A percentile compares a stretch with the other conserved stretches of the same genome.
Conservation (phyloP, 2,888 invertebrate genomes). For the Achlya flavicornis region DNA sequence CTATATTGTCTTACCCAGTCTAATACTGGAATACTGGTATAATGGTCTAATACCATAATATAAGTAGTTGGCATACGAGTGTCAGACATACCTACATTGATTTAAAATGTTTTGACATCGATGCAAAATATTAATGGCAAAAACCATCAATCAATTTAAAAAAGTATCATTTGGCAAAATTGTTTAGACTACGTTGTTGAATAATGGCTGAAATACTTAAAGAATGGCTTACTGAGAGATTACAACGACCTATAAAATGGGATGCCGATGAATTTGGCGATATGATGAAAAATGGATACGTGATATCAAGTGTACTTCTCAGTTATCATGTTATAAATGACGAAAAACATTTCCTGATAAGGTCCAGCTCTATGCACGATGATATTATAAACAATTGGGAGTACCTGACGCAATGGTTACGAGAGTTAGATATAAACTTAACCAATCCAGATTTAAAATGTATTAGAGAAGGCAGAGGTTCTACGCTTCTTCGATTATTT, state of each 20-base stretch:
- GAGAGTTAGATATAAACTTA: conserved; percentile 73
- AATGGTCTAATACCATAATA: no score
- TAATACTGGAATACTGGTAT: no score
- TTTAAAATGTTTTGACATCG: neutral
- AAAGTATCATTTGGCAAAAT: neutral
- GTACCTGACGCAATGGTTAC: conserved; percentile 80
- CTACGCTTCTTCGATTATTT: conserved; percentile 81
- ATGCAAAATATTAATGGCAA: neutral
- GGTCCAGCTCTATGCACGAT: conserved; percentile 59
- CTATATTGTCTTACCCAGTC: no score
- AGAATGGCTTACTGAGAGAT: conserved; percentile 83
- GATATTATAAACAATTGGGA: conserved; percentile 80
- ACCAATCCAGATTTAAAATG: conserved; percentile 70
- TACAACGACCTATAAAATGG: conserved; percentile 82
- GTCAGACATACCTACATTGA: neutral
- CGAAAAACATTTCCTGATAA: conserved; percentile 79
- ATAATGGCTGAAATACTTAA: conserved; percentile 84
- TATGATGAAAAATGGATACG: conserved; percentile 83
- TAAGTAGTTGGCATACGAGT: neutral
- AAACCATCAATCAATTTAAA: neutral
- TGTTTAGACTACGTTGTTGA: neutral
- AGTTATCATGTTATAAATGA: conserved; percentile 84
- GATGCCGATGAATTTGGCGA: conserved; percentile 81
- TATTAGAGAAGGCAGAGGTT: conserved; percentile 78
- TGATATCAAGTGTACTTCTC: conserved; percentile 82